phyloP scores from a whole-genome alignment of 1,140 invertebrate species.

The Drosophila cardini region DNA sequence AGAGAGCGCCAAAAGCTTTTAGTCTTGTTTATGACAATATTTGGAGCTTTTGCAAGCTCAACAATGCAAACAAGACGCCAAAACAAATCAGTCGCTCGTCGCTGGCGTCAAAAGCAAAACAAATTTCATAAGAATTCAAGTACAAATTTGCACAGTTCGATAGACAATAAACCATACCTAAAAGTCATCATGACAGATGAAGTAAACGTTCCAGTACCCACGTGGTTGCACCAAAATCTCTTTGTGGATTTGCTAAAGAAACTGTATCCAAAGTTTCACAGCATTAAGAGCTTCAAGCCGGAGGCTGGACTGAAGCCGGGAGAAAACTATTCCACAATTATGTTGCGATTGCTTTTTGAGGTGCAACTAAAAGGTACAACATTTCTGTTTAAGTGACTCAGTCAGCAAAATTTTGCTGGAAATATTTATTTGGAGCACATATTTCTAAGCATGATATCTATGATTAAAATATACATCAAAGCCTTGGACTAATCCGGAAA shows the following conservation, averaged over 20 bases:
- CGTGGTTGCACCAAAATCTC: conserved; percentile 85
- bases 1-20: no score
- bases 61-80: no score
- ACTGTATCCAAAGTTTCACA: conserved; percentile 63
- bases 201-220: conserved; percentile 43
- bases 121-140: no score
- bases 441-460: not conserved
- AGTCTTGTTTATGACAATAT: no score
- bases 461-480: not conserved
- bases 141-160: no score
- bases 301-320: conserved; percentile 53
- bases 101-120: not conserved
- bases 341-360: conserved; percentile 63
- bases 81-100: not conserved
- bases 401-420: no score
- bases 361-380: conserved; percentile 54
- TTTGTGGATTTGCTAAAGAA: conserved; percentile 79
- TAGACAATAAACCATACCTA: not conserved
- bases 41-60: no score
- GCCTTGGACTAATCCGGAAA: no score
- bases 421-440: no score
- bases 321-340: conserved; percentile 68
- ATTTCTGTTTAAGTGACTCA: no score
- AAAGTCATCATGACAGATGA: conserved; percentile 43
- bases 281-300: conserved; percentile 62